Percentiles rank a stretch among this genome's conserved stretches.
phyloP scores from a whole-genome alignment of 2,797 vertebrate species.

The Galago senegalensis region DNA sequence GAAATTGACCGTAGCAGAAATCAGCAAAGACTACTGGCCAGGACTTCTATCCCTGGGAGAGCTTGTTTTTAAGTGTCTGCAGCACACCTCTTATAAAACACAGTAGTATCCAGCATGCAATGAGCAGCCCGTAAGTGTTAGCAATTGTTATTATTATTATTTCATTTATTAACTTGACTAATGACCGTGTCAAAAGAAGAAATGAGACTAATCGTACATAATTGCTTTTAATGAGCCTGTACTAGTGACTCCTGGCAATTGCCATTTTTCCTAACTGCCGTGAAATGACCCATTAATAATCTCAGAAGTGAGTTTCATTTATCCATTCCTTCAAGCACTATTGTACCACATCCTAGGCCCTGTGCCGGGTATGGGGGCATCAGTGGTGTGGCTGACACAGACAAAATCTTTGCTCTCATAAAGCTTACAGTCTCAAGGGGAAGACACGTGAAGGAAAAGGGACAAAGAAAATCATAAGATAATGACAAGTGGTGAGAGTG shows the following conservation, averaged over 20 bases:
- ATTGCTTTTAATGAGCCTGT: constrained; percentile 59
- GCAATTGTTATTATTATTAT: neutral
- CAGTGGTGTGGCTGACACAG: neutral
- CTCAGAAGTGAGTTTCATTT: neutral
- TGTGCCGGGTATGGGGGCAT: neutral
- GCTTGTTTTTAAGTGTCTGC: neutral
- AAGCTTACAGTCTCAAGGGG: neutral
- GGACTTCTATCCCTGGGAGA: neutral
- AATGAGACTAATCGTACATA: constrained; percentile 47
- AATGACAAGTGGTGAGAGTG: neutral
- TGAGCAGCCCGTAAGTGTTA: neutral
- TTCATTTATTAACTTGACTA: constrained; percentile 67
- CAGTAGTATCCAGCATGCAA: neutral
- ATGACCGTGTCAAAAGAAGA: constrained; percentile 49
- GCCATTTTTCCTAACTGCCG: neutral
- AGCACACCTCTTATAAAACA: neutral
- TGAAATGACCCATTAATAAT: neutral
- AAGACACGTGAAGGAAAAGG: neutral
- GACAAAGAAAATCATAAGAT: neutral
- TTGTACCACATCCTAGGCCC: neutral
- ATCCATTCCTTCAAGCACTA: neutral
- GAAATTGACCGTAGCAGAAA: neutral
- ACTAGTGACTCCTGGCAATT: neutral
- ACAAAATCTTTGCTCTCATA: neutral
- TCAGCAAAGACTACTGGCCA: neutral